These are phyloP conservation scores for Turdus rufiventris DNA, from an alignment of 2,113 vertebrate genomes.

Conservation along the genomic window DNA sequence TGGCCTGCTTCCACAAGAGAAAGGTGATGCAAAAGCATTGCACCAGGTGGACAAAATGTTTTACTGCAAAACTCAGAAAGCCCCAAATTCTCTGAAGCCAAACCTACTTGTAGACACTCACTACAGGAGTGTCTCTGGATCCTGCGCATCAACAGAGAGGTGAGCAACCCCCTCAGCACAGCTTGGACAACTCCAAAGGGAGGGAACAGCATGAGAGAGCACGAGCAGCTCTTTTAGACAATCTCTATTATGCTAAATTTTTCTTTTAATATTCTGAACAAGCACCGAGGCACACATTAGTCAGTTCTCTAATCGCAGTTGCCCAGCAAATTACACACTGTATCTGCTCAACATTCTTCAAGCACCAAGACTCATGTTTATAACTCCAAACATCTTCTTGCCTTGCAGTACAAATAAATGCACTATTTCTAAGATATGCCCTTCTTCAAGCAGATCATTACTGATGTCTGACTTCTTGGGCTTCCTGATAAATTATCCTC, in stretches of 20 bases:
- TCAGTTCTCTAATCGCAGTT: background rate
- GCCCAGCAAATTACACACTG: conserved; percentile 7
- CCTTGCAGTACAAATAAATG: conserved; percentile 48
- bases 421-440: conserved; percentile 40
- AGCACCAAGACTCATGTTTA: background rate
- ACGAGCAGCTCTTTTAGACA: background rate
- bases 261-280: conserved; percentile 26
- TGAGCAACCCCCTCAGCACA: background rate
- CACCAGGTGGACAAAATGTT: background rate
- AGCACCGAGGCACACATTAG: background rate
- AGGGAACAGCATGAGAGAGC: background rate
- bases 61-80: background rate
- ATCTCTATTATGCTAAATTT: background rate
- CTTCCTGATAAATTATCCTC: conserved; percentile 61
- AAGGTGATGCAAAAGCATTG: background rate
- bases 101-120: background rate
- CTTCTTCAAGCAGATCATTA: conserved; percentile 56
- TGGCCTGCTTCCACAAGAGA: background rate
- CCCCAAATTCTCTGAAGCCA: background rate
- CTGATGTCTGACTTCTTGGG: conserved; percentile 39
- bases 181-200: background rate
- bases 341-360: background rate
- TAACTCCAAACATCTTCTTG: conserved; percentile 31
- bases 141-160: background rate
- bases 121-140: background rate